Base-by-base conservation (phyloP, 2,797 vertebrate species). In the Poeciliopsis infans region DNA sequence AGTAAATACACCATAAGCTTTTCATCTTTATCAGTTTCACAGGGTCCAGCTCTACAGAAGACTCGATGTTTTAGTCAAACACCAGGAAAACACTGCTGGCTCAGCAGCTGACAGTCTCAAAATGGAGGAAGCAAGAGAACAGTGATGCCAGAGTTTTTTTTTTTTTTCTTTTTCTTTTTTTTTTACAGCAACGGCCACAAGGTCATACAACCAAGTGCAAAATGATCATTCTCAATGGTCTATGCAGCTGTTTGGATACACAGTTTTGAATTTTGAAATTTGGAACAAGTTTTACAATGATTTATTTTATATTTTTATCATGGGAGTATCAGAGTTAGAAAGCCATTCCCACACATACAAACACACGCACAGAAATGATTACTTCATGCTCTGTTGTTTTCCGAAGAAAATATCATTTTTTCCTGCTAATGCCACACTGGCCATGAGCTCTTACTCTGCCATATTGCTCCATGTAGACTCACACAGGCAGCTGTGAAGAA, bases 81-180 rank as follows among this genome's bases (percentile, higher is more conserved):
- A 68, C 18, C 68, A 31, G 16, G 61, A 71, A 74, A 78, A 80
- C 69, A 70, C 71, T 76, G 85, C 86, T 80, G 82, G 76, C 80
- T 90, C 87, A 89, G 91, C 87, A 91, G 73, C 7, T 47, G 0
- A 1, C 11, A 46, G 73, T 41, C 75, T 85, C 84, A 89, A 90
- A 90, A 89, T 84, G 86, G 90, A 74, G 81, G 86, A 82, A 53
- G 75, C 82, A 84, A 69, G 70, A 72, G 28, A 70, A 83, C 47
- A 75, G 12, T 18, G 51, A 68, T 85, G 86, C 11, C 59, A 20
- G 74, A 43, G 72, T 8, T 5, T 11, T 55, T 16, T 45, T 76
- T 51, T 41, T 72, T 13, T 5, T 55, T 25, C 2, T 55, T n/a
- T 76, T 1, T 39, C 0, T 7, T 43, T n/a, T 31, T 20, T 7